phyloP scores from a whole-genome alignment of 2,888 invertebrate species.

The Nomada fucata region DNA sequence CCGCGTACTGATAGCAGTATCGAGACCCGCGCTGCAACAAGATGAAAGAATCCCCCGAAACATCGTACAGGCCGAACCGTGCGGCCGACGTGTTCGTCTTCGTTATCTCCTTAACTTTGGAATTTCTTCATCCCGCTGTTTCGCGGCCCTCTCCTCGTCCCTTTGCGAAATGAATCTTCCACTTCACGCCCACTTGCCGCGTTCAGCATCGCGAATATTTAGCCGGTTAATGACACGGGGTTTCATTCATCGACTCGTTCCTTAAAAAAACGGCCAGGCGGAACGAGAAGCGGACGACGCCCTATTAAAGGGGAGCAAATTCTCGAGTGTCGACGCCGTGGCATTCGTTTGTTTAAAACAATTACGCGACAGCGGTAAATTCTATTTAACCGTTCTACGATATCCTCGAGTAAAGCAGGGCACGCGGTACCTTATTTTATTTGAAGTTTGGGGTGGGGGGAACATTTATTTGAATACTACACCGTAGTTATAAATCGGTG shows the following conservation, averaged over 20 bases:
- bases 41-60: conserved; percentile 27
- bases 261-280: conserved; percentile 8
- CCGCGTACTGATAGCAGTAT: conserved; percentile 58
- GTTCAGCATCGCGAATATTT: conserved; percentile 39
- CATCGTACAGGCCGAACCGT: neutral
- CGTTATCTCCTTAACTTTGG: conserved; percentile 49
- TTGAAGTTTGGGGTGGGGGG: no score
- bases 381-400: no score
- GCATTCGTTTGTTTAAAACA: neutral
- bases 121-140: conserved; percentile 21
- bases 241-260: conserved; percentile 38
- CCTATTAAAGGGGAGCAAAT: neutral
- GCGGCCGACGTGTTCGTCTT: conserved; percentile 29
- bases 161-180: conserved; percentile 41
- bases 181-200: conserved; percentile 59
- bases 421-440: no score
- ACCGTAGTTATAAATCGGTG: no score
- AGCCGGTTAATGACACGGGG: conserved; percentile 53
- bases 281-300: neutral
- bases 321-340: neutral
- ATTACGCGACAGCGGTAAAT: no score
- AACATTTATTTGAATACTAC: no score
- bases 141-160: conserved; percentile 8
- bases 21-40: conserved; percentile 36
- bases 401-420: no score